Evolutionary conservation across 2,797 vertebrate genomes (phyloP).

Genomic region (Sebastes jordani): DNA sequence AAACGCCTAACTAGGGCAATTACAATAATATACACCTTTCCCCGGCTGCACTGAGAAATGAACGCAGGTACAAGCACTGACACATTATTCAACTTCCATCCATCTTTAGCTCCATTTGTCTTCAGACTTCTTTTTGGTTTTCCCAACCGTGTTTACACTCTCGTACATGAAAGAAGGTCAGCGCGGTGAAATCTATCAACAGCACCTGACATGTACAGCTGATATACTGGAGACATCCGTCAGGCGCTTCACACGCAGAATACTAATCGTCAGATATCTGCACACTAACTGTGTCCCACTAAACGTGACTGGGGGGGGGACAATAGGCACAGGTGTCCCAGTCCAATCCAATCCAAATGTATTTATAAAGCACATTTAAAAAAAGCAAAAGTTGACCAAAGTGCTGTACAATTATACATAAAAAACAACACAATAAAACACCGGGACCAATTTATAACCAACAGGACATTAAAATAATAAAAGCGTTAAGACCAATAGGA

Average conservation of each 20-base stretch:
- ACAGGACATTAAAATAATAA: too few relatives aligned
- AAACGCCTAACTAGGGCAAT: slow-evolving; percentile 70
- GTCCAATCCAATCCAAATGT: too few relatives aligned
- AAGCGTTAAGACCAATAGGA: too few relatives aligned
- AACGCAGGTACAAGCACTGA: slow-evolving; percentile 63
- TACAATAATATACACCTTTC: slow-evolving; percentile 77
- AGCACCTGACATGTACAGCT: slow-evolving; percentile 32
- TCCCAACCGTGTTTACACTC: slow-evolving; percentile 48
- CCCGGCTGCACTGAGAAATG: slow-evolving; percentile 61
- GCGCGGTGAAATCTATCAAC: slow-evolving; percentile 36
- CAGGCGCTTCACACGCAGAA: slow-evolving; percentile 37
- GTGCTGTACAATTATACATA: too few relatives aligned
- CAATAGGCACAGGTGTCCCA: slow-evolving; percentile 53
- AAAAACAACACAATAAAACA: too few relatives aligned
- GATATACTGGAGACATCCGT: slow-evolving; percentile 51
- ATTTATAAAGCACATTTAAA: too few relatives aligned
- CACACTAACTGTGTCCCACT: not conserved
- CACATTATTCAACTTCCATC: slow-evolving; percentile 63
- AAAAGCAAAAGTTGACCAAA: rapidly evolving
- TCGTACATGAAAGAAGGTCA: slow-evolving; percentile 49
- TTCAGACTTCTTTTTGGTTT: slow-evolving; percentile 27
- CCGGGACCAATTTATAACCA: too few relatives aligned
- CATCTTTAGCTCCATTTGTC: slow-evolving; percentile 50
- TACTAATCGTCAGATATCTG: slow-evolving; percentile 33
- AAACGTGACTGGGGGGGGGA: slow-evolving; percentile 31